A percentile compares a stretch with the other conserved stretches of the same genome.
phyloP scores from a whole-genome alignment of 1,140 invertebrate species.

The Pectinophora gossypiella region DNA sequence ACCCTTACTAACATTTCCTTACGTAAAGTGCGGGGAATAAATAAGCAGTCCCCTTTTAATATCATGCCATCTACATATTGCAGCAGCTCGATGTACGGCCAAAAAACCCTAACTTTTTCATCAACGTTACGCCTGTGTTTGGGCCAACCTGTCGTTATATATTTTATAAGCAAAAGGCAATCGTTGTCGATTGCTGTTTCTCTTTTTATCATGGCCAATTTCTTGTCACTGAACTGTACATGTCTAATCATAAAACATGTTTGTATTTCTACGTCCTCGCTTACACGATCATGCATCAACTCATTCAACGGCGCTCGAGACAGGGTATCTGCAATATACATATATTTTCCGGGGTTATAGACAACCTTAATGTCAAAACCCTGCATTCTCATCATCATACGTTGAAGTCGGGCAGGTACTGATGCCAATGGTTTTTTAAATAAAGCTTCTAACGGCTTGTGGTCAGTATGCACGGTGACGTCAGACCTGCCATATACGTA shows the following conservation, averaged over 20 bases:
- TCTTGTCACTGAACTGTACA: conserved; percentile 17
- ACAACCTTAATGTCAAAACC: conserved; percentile 7
- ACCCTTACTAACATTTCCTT: conserved; percentile 36
- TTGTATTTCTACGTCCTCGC: conserved; percentile 13
- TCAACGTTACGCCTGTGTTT: conserved; percentile 11
- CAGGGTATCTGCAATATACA: conserved; percentile 54
- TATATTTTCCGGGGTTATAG: conserved; percentile 27
- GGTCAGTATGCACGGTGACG: conserved; percentile 55
- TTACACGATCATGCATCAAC: conserved; percentile 12
- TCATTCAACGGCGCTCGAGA: conserved; percentile 18
- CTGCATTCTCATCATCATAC: conserved; percentile 17
- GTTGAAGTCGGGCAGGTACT: conserved; percentile 39
- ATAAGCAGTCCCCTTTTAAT: conserved; percentile 25
- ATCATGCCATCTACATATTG: conserved; percentile 18
- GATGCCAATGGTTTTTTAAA: conserved; percentile 54
- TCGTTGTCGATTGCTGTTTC: conserved; percentile 7
- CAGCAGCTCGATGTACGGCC: conserved; percentile 22
- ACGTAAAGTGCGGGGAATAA: conserved; percentile 37
- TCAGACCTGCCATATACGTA: conserved; percentile 19
- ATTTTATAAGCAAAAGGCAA: conserved; percentile 4
- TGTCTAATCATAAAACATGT: conserved; percentile 21
- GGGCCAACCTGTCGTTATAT: conserved; percentile 16
- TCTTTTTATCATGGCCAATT: conserved; percentile 7
- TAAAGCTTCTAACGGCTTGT: conserved; percentile 58
- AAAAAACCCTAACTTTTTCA: conserved; percentile 4